Evolutionary conservation across 1,140 invertebrate species (phyloP), one percentile per base, ranked within the genome.

Genomic region (Polypedilum vanderplanki): DNA sequence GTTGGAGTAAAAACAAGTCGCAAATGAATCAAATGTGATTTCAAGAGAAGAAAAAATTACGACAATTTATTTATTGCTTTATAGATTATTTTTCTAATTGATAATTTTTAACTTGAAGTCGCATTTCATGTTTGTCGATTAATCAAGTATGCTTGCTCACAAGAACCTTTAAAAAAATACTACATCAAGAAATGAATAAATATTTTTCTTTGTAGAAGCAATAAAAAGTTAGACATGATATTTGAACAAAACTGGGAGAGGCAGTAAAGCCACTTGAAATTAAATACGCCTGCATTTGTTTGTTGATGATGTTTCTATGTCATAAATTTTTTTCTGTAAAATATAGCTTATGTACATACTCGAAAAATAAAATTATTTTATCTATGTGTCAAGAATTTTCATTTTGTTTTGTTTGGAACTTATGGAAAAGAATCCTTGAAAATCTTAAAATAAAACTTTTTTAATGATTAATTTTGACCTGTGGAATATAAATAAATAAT

Each of bases 61-160:
- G 5, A 33, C 24, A 33, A 33, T 33, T 33, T n/a, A 57, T 57
- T n/a, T 57, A 12, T 57, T n/a, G 46, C 12, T 57, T n/a, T 57
- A 57, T 57, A 57, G 46, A 57, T n/a, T 57, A 70, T 4, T 70
- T 70, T 70, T 57, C 9, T 70, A 70, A 70, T 70, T 70, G 65
- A 70, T 70, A 20, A 70, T 18, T 70, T n/a, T 70, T 18, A 17
- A 70, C 65, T 18, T 70, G 65, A 70, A 70, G 65, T 70, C 20
- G 20, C 65, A 18, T 20, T 70, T 70, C 65, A 7, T 70, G 65
- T 70, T 70, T 70, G 8, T 70, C 20, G 65, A n/a, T 70, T 67
- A 67, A n/a, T 70, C 65, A 70, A 70, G 65, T 70, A 18, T 20
- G 17, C 18, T 70, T 8, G 15, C 5, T 1, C 1, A 5, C 5